Conservation (phyloP, 2,113 vertebrate species). For the Cyprinodon brontotheroides region DNA sequence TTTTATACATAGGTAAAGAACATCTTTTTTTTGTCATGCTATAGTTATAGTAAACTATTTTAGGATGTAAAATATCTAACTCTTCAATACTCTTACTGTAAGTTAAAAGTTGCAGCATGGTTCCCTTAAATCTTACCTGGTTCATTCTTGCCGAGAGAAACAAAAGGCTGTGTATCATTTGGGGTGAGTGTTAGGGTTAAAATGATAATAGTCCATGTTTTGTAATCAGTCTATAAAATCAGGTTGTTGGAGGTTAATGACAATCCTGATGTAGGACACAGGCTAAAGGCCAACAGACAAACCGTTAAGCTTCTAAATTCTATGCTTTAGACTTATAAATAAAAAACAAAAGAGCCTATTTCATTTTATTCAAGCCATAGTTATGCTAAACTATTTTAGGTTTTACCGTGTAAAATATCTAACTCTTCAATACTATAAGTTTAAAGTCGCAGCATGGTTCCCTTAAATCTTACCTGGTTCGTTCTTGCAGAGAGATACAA, state of each 20-base stretch:
- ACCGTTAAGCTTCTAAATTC: too few species aligned
- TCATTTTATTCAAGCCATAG: not conserved
- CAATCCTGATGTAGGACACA: too few species aligned
- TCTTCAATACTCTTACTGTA: not conserved
- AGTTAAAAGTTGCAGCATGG: not conserved
- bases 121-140: not conserved
- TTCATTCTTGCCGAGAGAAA: not conserved
- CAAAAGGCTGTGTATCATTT: too few species aligned
- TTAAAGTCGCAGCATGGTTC: accelerated
- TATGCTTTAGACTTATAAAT: too few species aligned
- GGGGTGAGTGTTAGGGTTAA: too few species aligned
- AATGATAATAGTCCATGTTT: too few species aligned
- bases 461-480: not conserved
- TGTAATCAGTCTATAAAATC: too few species aligned
- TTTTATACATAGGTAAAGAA: too few species aligned
- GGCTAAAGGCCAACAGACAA: too few species aligned
- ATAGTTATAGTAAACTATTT: not conserved
- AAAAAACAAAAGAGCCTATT: too few species aligned
- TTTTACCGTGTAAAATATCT: not conserved
- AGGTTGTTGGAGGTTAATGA: too few species aligned
- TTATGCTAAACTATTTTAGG: not conserved
- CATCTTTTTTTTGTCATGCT: too few species aligned
- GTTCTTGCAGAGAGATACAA: not conserved
- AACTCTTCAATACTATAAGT: not conserved
- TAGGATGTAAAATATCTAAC: not conserved